Percentiles rank a stretch among this genome's conserved stretches.
Evolutionary conservation across 2,888 invertebrate genomes (phyloP).

Genomic region (Lycocerus yunnanus): DNA sequence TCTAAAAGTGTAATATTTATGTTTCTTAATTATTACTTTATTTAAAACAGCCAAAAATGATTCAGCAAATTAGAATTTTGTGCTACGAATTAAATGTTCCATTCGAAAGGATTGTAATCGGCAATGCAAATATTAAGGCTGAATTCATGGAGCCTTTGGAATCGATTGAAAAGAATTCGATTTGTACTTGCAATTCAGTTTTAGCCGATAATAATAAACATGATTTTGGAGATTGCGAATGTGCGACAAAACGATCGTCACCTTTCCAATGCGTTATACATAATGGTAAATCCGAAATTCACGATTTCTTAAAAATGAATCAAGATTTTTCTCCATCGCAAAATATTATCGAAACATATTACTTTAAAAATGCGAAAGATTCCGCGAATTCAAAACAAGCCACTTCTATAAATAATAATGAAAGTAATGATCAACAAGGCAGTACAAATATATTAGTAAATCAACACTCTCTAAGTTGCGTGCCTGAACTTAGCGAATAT

Average conservation of each 20-base stretch:
- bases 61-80: slow-evolving; percentile 53
- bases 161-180: background rate
- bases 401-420: background rate
- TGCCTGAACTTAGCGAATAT: background rate
- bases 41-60: slow-evolving; percentile 53
- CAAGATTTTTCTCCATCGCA: background rate
- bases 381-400: background rate
- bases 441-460: background rate
- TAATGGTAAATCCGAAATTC: background rate
- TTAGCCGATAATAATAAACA: background rate
- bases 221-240: slow-evolving; percentile 16
- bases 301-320: background rate
- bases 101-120: slow-evolving; percentile 15
- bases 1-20: background rate
- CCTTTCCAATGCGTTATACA: slow-evolving; percentile 10
- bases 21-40: slow-evolving; percentile 3
- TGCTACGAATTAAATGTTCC: slow-evolving; percentile 54
- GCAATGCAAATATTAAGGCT: background rate
- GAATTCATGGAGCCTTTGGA: background rate
- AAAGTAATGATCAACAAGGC: background rate
- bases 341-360: background rate
- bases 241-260: slow-evolving; percentile 1
- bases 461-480: background rate
- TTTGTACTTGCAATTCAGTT: slow-evolving; percentile 4
- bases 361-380: background rate